phyloP scores from a whole-genome alignment of 2,113 vertebrate species.

The Turnix velox region DNA sequence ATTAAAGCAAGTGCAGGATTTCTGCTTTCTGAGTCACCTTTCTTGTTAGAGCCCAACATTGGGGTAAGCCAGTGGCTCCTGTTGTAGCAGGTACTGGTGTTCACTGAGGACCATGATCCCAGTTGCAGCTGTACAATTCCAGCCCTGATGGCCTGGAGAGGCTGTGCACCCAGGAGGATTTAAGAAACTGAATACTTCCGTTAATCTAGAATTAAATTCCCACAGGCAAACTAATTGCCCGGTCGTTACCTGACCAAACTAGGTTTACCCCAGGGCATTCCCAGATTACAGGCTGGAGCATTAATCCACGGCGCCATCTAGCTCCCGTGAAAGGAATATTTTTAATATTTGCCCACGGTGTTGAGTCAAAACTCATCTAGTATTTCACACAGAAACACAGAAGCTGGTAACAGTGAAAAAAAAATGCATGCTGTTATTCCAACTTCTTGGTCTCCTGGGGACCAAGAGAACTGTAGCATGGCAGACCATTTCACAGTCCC shows the following conservation, averaged over 20 bases:
- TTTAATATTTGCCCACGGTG: rapidly evolving
- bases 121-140: rapidly evolving
- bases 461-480: neutral
- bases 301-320: slow-evolving; percentile 52
- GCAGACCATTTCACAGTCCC: neutral
- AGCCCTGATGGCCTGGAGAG: neutral
- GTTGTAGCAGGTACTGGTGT: neutral
- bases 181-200: rapidly evolving
- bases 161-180: neutral
- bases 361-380: neutral
- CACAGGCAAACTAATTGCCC: neutral
- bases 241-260: neutral
- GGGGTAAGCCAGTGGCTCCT: rapidly evolving
- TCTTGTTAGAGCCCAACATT: neutral
- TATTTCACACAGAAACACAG: neutral
- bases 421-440: neutral
- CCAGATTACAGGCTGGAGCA: neutral
- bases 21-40: neutral
- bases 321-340: neutral
- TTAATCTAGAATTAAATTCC: neutral
- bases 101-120: rapidly evolving
- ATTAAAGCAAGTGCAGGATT: neutral
- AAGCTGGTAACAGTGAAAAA: neutral
- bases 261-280: neutral
- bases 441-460: neutral